Evolutionary conservation across 2,113 vertebrate species (phyloP).

Genomic region (Miniopterus natalensis): DNA sequence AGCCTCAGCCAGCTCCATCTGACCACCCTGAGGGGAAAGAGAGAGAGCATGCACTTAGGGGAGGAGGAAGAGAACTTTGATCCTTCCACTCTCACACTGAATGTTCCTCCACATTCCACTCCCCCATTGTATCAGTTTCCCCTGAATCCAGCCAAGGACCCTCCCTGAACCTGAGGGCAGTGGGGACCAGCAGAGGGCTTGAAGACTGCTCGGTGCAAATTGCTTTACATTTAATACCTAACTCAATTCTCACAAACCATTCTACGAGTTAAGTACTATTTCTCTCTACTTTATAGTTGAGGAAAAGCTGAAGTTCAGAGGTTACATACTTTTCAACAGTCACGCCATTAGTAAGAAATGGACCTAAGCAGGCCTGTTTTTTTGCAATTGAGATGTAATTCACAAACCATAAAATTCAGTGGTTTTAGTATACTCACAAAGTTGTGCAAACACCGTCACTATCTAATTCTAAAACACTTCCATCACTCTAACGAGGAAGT

Average conservation of each 20-base stretch:
- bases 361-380: neutral
- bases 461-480: neutral
- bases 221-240: neutral
- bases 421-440: neutral
- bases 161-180: neutral
- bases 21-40: neutral
- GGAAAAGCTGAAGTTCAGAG: neutral
- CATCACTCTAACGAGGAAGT: neutral
- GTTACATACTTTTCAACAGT: neutral
- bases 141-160: neutral
- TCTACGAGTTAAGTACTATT: neutral
- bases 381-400: neutral
- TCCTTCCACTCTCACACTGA: neutral
- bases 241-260: neutral
- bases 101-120: neutral
- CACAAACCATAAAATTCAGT: neutral
- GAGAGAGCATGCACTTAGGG: neutral
- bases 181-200: neutral
- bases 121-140: neutral
- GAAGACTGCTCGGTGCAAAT: neutral
- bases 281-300: neutral
- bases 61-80: neutral
- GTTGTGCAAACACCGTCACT: neutral
- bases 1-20: neutral
- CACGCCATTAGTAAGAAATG: neutral